Percentiles rank a stretch among this genome's conserved stretches.
phyloP scores from a whole-genome alignment of 53 echinoderm and acorn worm genomes.

The Antedon mediterranea region DNA sequence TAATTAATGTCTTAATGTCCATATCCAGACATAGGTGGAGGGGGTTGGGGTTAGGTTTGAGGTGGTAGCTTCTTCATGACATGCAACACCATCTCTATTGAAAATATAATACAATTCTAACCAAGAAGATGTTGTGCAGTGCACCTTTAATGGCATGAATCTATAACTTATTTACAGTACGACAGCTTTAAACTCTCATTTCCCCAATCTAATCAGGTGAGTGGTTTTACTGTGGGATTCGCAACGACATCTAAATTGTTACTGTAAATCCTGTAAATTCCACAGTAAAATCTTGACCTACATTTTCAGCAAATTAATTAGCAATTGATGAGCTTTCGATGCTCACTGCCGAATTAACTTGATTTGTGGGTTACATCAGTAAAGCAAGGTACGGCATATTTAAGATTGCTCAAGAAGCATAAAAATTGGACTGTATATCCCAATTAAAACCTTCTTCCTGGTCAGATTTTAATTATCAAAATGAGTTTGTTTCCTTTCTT shows the following conservation, averaged over 20 bases:
- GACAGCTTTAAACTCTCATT: not conserved
- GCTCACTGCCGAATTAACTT: not conserved
- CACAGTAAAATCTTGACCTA: not conserved
- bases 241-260: not conserved
- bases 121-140: no score
- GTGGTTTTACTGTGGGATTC: not conserved
- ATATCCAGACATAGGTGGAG: no score
- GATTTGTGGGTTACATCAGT: not conserved
- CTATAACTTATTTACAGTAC: no score
- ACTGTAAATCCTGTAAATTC: not conserved
- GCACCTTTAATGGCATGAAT: no score
- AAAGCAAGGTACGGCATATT: not conserved
- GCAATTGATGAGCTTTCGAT: not conserved
- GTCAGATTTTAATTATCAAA: not conserved
- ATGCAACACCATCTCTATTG: no score
- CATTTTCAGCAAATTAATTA: not conserved
- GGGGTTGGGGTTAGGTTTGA: no score
- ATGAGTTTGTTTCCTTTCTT: not conserved
- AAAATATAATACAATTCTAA: no score
- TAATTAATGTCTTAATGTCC: no score
- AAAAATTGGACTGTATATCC: not conserved
- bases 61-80: no score
- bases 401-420: not conserved
- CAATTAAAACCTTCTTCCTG: not conserved
- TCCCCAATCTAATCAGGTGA: not conserved